These are phyloP conservation scores for Glaucidium brasilianum DNA, from an alignment of 2,113 vertebrate genomes.

Conservation along the genomic window DNA sequence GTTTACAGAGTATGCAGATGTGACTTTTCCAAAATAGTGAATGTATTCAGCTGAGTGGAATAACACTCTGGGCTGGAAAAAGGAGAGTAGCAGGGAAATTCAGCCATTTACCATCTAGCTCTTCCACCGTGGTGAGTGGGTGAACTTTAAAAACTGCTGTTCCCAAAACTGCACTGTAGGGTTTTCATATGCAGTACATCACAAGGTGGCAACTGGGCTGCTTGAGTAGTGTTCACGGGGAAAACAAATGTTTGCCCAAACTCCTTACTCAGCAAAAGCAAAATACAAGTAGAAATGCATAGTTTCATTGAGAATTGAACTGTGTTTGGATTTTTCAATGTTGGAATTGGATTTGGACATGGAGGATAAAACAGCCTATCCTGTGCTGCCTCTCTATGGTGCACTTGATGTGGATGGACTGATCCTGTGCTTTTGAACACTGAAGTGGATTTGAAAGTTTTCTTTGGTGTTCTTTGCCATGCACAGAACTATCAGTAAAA, in stretches of 20 bases:
- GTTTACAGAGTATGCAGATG: background rate
- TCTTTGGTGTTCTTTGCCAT: background rate
- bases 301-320: background rate
- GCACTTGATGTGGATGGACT: background rate
- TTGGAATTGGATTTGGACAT: background rate
- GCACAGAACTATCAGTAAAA: background rate
- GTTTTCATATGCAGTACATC: slow-evolving; percentile 19
- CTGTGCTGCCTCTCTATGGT: background rate
- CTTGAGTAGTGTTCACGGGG: background rate
- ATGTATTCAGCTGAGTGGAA: background rate
- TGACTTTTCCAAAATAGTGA: background rate
- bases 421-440: background rate
- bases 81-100: background rate
- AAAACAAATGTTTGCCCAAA: slow-evolving; percentile 33
- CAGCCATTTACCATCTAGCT: background rate
- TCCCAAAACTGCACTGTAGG: background rate
- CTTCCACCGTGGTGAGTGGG: background rate
- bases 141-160: background rate
- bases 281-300: background rate
- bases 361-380: background rate
- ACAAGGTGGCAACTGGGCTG: background rate
- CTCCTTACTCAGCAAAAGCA: slow-evolving; percentile 40
- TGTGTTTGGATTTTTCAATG: background rate
- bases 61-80: background rate
- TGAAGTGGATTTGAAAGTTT: background rate